These are phyloP conservation scores for Athetis lepigone DNA, from an alignment of 2,888 invertebrate species.

Conservation along the genomic window DNA sequence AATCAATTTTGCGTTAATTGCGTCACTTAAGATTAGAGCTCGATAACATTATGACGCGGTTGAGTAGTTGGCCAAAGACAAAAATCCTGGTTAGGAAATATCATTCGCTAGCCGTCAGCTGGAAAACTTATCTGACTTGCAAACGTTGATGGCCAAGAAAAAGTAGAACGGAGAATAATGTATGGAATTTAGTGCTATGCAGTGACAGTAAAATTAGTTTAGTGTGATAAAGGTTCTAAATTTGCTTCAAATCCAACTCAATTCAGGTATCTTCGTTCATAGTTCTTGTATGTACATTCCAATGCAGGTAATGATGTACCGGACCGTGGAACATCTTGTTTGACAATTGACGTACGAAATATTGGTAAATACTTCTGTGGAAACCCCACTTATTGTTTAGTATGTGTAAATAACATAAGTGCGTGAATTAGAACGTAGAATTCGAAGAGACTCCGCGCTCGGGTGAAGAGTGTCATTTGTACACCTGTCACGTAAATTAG, in stretches of 20 bases:
- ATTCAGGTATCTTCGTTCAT: not conserved
- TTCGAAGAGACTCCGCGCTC: slow-evolving; percentile 33
- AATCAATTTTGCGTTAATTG: not conserved
- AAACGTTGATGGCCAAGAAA: not conserved
- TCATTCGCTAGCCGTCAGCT: not conserved
- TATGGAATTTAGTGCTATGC: not conserved
- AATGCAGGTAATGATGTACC: slow-evolving; percentile 16
- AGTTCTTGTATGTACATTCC: not conserved
- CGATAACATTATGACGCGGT: not conserved
- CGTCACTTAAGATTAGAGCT: not conserved
- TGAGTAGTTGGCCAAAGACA: not conserved
- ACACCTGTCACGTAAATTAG: slow-evolving; percentile 63
- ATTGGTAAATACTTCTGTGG: not conserved
- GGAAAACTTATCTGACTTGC: not conserved
- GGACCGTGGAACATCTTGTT: slow-evolving; percentile 2
- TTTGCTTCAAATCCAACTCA: not conserved
- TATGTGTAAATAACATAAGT: slow-evolving; percentile 30
- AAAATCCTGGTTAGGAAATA: not conserved
- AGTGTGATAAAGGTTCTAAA: not conserved
- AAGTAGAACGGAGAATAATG: not conserved
- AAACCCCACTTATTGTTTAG: not conserved
- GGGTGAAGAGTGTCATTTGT: slow-evolving; percentile 51
- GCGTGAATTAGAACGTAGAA: slow-evolving; percentile 45
- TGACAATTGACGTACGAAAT: not conserved
- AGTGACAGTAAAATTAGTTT: not conserved